phyloP scores from a whole-genome alignment of 2,113 vertebrate species.

The Pogonocichla stellata region DNA sequence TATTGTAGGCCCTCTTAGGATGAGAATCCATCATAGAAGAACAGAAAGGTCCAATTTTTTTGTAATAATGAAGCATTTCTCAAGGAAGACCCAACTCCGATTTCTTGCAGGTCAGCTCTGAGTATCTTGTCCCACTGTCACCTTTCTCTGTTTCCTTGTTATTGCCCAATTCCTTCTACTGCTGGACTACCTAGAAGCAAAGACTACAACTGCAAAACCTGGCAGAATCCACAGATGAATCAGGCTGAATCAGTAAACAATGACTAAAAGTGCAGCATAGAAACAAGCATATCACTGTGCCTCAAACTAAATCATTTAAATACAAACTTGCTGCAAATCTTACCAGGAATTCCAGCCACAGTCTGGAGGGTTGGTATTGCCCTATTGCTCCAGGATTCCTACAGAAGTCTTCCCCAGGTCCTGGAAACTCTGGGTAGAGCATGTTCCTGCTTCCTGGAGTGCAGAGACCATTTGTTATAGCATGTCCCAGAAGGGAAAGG shows the following conservation, averaged over 20 bases:
- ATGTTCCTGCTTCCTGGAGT: background rate
- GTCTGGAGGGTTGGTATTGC: background rate
- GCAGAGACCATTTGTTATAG: background rate
- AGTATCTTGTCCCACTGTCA: background rate
- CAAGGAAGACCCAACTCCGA: background rate
- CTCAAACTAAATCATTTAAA: background rate
- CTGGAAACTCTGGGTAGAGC: background rate
- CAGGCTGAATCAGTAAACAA: slow-evolving; percentile 15
- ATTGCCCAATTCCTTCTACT: background rate
- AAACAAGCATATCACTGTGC: background rate
- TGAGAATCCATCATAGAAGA: background rate
- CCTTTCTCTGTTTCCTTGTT: background rate
- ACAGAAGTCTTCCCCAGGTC: background rate
- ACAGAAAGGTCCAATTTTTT: background rate
- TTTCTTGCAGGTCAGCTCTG: background rate
- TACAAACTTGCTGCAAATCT: background rate
- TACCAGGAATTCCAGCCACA: background rate
- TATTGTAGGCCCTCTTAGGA: background rate
- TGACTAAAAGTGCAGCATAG: background rate
- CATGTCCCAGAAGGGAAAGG: background rate
- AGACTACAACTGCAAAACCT: background rate
- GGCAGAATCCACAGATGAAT: slow-evolving; percentile 27
- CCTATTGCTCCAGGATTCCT: background rate
- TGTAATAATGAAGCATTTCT: background rate
- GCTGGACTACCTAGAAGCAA: background rate